Conservation (phyloP, 2,113 vertebrate species). For the Atractosteus spatula region DNA sequence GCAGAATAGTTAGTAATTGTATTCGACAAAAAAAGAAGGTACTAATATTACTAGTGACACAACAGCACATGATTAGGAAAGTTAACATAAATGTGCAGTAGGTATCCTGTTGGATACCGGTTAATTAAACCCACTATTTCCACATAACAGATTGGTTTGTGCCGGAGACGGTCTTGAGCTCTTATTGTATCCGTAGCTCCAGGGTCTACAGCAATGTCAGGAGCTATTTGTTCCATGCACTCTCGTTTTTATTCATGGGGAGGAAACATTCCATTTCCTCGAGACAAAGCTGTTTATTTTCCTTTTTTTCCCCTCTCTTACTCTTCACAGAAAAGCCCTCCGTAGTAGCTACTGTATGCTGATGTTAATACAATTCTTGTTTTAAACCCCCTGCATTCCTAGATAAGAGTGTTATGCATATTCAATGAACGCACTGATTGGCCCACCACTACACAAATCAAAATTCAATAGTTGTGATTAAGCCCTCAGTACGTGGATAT, state of each 20-base stretch:
- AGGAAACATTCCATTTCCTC: not conserved
- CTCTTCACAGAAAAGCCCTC: too few species aligned
- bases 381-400: too few species aligned
- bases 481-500: too few species aligned
- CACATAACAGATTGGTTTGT: not conserved
- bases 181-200: not conserved
- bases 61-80: conserved; percentile 14
- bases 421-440: too few species aligned
- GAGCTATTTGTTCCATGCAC: not conserved
- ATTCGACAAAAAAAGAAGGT: not conserved
- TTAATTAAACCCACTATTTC: not conserved
- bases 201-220: conserved; percentile 1
- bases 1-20: not conserved
- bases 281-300: not conserved
- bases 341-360: too few species aligned
- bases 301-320: too few species aligned
- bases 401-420: too few species aligned
- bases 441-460: too few species aligned
- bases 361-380: too few species aligned
- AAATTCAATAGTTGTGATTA: too few species aligned
- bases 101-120: not conserved
- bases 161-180: not conserved
- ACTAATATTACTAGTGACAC: not conserved
- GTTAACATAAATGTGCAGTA: conserved; percentile 2
- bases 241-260: not conserved